Evolutionary conservation across 2,113 vertebrate species (phyloP), one percentile per base, ranked within the genome.

Genomic region (Jacana jacana): DNA sequence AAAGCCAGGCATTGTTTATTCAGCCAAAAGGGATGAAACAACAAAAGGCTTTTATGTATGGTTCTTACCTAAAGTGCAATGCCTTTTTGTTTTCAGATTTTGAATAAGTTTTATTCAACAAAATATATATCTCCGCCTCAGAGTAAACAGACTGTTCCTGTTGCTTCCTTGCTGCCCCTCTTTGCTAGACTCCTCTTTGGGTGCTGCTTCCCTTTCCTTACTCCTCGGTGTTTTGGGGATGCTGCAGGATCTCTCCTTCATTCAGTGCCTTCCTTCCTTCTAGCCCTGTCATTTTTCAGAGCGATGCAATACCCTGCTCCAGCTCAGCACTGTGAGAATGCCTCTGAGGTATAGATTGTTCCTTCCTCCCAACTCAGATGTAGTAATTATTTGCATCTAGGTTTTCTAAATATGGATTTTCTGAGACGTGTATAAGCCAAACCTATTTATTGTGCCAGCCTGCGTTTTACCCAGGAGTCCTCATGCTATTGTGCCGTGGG

Each of bases 1-100:
- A 96, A 91, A 93, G 77, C 40, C 49, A 68, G n/a, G 7, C 89
- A 57, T 89, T 96, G 89, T 96, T 97, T 95, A 87, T 95, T 92
- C 86, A 95, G 72, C 77, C 86, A 79, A 84, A 94, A 75, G 69
- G 23, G 18, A 64, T 40, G 30, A 71, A 95, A 76, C 31, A 83
- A 86, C 76, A 92, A 78, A 78, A 81, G 65, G 39, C 69, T 96
- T 92, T 93, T 89, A 91, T 93, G 80, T 72, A 71, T 75, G 23
- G 5, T 84, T 71, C 76, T 51, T 92, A 88, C 86, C 80, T 89
- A 84, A 91, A 86, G 27, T 81, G 91, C 73, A 75, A 37, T 42
- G 64, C 13, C 27, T 71, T 84, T 78, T 64, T 84, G 60, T 81
- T 91, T 96, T 48, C 51, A 35, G 40, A 33, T 55, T 73, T 54